Conservation (phyloP, 1,140 invertebrate species). For the Rhagoletis zephyria region DNA sequence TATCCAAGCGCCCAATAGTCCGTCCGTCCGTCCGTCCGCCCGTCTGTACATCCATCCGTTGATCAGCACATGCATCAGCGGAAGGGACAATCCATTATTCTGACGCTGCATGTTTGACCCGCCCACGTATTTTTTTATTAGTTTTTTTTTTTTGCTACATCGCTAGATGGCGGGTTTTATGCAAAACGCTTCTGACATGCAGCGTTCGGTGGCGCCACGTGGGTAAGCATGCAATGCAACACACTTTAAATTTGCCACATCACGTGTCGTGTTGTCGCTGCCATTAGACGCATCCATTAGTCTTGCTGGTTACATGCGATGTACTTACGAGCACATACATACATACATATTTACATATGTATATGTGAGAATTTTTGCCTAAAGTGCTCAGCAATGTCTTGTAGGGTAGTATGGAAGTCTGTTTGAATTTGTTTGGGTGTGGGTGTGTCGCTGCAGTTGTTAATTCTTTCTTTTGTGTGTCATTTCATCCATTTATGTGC, state of each 20-base stretch:
- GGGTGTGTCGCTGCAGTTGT: slow-evolving; percentile 4
- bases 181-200: neutral
- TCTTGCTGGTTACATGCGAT: neutral
- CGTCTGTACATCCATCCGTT: neutral
- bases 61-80: neutral
- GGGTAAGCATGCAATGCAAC: slow-evolving; percentile 52
- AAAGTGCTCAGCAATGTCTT: too few species aligned
- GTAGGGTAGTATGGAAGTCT: neutral
- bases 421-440: neutral
- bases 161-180: neutral
- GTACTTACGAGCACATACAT: too few species aligned
- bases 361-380: too few species aligned
- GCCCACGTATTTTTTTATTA: slow-evolving; percentile 19
- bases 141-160: neutral
- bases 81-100: slow-evolving; percentile 36
- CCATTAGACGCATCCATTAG: slow-evolving; percentile 48
- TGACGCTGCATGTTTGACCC: slow-evolving; percentile 39
- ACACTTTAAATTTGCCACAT: slow-evolving; percentile 51
- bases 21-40: neutral
- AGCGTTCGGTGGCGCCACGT: slow-evolving; percentile 24
- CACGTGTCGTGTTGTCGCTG: slow-evolving; percentile 49
- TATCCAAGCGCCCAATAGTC: neutral
- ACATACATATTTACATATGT: neutral
- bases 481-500: slow-evolving; percentile 21
- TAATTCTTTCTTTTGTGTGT: neutral